These are phyloP conservation scores for Pardalotus punctatus DNA, from an alignment of 2,113 vertebrate species.

Conservation along the genomic window DNA sequence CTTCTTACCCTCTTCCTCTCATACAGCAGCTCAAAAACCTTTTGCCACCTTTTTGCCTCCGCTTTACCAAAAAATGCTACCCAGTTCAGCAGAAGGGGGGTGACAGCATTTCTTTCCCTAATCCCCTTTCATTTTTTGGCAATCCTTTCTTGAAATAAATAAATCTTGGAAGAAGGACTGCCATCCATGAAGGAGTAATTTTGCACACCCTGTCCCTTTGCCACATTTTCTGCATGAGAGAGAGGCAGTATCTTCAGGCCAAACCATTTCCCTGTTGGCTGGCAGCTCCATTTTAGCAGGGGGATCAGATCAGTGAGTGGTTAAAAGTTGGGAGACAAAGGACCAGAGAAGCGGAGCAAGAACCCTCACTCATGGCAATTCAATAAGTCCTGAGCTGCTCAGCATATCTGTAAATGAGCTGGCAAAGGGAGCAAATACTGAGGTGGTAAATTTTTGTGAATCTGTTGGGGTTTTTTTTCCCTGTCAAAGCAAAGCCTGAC, in stretches of 20 bases:
- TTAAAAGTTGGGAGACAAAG: background rate
- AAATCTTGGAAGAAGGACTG: background rate
- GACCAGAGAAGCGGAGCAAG: background rate
- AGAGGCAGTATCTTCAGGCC: background rate
- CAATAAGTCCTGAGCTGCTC: background rate
- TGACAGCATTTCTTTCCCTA: background rate
- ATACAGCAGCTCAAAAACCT: background rate
- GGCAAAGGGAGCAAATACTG: background rate
- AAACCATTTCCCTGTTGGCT: background rate
- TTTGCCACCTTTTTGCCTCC: background rate
- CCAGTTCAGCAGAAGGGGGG: fast-evolving
- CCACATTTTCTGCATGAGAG: background rate
- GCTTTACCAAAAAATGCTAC: background rate
- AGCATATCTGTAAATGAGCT: background rate
- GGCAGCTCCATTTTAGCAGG: background rate
- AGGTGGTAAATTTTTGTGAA: background rate
- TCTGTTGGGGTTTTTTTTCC: background rate
- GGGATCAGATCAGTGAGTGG: background rate
- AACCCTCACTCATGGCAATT: background rate
- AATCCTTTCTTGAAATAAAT: background rate
- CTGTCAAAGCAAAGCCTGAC: background rate
- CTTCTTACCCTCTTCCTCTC: background rate
- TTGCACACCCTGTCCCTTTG: background rate
- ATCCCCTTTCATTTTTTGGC: background rate
- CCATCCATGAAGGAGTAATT: background rate